Percentiles rank a stretch among this genome's conserved stretches.
phyloP scores from a whole-genome alignment of 2,113 vertebrate species.

The Upupa epops region DNA sequence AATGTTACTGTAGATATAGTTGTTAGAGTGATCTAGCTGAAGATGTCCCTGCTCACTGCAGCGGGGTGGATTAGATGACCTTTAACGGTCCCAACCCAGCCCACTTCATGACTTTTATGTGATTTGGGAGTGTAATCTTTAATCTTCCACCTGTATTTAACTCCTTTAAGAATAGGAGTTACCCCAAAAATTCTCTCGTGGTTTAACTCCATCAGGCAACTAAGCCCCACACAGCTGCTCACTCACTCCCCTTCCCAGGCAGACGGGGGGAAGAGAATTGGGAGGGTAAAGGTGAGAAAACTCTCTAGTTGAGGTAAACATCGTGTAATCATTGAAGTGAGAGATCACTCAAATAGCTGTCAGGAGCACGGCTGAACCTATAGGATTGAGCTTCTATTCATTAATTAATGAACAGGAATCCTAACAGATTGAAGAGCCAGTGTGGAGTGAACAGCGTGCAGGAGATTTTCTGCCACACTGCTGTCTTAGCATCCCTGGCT shows the following conservation, averaged over 20 bases:
- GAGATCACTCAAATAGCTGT: conserved; percentile 48
- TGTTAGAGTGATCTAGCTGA: too few species aligned
- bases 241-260: not conserved
- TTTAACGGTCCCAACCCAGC: too few species aligned
- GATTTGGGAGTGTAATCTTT: not conserved
- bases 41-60: too few species aligned
- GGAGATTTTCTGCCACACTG: conserved; percentile 15
- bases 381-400: conserved; percentile 23
- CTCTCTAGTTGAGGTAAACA: too few species aligned
- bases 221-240: not conserved
- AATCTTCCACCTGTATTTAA: conserved; percentile 3
- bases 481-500: not conserved
- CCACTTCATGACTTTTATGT: not conserved
- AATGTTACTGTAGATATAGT: not conserved
- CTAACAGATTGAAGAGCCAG: too few species aligned
- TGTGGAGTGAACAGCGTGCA: not conserved
- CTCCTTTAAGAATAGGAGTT: conserved; percentile 21
- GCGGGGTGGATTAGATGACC: too few species aligned
- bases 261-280: not conserved
- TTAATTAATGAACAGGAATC: too few species aligned
- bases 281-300: not conserved
- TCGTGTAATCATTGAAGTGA: not conserved
- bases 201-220: not conserved
- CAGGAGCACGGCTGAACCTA: conserved; percentile 54
- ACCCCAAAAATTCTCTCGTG: not conserved